A percentile compares a stretch with the other conserved stretches of the same genome.
These are phyloP conservation scores for Erebia palarica DNA, from an alignment of 2,888 invertebrate genomes.

Conservation along the genomic window DNA sequence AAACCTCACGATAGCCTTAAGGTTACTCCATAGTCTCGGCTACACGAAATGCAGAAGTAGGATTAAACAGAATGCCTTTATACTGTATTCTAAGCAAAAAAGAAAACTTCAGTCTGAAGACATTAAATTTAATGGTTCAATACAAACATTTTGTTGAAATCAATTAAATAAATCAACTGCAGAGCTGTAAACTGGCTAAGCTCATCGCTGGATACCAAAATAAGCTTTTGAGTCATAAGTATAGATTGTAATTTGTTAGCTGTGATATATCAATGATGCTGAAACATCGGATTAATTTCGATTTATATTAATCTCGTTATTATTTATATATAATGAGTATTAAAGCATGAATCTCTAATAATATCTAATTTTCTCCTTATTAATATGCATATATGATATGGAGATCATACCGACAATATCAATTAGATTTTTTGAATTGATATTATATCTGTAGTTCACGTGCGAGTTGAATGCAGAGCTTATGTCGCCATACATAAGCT, in stretches of 20 bases:
- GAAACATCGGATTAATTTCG: conserved; percentile 14
- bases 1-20: too few relatives aligned
- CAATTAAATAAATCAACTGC: conserved; percentile 24
- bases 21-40: too few relatives aligned
- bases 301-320: not conserved
- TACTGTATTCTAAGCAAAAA: not conserved
- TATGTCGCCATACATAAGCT: too few relatives aligned
- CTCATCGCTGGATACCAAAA: conserved; percentile 26
- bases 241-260: conserved; percentile 24
- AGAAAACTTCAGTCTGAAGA: not conserved
- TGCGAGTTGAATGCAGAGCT: too few relatives aligned
- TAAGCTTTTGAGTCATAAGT: conserved; percentile 35
- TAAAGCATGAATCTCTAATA: too few relatives aligned
- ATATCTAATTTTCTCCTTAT: not conserved
- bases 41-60: too few relatives aligned
- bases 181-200: conserved; percentile 17
- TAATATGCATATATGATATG: too few relatives aligned
- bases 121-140: not conserved
- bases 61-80: not conserved
- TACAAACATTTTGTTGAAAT: conserved; percentile 9
- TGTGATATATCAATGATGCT: conserved; percentile 18
- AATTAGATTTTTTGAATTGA: too few relatives aligned
- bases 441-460: too few relatives aligned
- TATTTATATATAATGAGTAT: not conserved
- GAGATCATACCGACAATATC: too few relatives aligned